Evolutionary conservation across 2,797 vertebrate species (phyloP).

Genomic region (Myiothlypis chrysogaster): DNA sequence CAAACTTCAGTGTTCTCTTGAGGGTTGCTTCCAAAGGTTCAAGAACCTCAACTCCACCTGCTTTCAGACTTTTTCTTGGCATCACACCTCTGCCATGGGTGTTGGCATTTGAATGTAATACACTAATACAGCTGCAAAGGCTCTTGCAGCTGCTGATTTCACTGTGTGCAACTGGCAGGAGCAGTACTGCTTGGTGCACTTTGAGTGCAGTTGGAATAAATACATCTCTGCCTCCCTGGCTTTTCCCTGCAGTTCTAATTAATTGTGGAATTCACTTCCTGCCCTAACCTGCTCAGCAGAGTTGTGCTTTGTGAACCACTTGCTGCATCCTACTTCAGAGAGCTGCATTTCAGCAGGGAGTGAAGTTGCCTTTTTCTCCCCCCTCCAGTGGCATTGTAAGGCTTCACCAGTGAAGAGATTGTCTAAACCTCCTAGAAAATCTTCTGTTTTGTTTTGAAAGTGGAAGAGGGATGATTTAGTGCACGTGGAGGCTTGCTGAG

Average conservation of each 20-base stretch:
- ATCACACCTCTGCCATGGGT: slow-evolving; percentile 30
- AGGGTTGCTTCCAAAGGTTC: slow-evolving; percentile 9
- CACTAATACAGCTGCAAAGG: slow-evolving; percentile 19
- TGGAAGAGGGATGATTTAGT: not conserved
- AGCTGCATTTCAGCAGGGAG: not conserved
- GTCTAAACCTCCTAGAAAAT: not conserved
- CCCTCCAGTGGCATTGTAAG: not conserved
- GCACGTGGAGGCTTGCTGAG: not conserved
- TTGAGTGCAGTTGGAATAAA: slow-evolving; percentile 54
- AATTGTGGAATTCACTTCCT: slow-evolving; percentile 60
- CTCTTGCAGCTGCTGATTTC: slow-evolving; percentile 33
- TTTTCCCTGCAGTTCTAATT: slow-evolving; percentile 54
- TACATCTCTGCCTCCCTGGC: slow-evolving; percentile 26
- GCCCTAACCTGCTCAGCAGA: slow-evolving; percentile 46
- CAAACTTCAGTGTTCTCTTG: not conserved
- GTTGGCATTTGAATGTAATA: slow-evolving; percentile 19
- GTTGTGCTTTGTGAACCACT: not conserved
- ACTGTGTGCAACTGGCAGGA: slow-evolving; percentile 4
- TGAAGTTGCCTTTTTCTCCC: not conserved
- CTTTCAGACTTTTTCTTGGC: slow-evolving; percentile 43
- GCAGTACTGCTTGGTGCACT: slow-evolving; percentile 11
- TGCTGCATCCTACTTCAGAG: slow-evolving; percentile 3
- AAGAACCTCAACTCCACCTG: slow-evolving; percentile 37
- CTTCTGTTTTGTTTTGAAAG: not conserved
- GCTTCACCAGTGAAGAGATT: not conserved